Percentiles rank a stretch among this genome's conserved stretches.
Conservation (phyloP, 2,888 invertebrate genomes). For the Malthinus flaveolus region DNA sequence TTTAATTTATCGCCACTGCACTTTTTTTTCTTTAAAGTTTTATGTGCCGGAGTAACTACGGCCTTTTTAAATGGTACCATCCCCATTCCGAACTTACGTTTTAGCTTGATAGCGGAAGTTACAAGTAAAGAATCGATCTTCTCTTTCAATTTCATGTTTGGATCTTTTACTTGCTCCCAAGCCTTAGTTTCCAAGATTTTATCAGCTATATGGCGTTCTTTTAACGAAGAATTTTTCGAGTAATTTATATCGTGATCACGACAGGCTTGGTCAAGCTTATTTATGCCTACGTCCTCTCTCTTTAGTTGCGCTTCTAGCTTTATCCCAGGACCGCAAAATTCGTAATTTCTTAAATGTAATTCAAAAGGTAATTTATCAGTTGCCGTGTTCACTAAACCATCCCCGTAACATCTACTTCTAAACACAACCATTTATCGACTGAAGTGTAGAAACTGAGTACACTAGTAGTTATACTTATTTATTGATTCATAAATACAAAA, state of each 20-base stretch:
- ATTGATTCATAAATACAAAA: too few species aligned
- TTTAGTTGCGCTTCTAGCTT: constrained; percentile 38
- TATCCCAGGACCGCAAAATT: constrained; percentile 35
- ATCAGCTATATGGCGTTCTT: constrained; percentile 45
- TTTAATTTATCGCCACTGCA: background rate
- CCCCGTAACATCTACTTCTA: too few species aligned
- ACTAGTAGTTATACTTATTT: too few species aligned
- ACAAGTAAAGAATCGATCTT: constrained; percentile 41
- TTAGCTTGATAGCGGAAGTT: constrained; percentile 47
- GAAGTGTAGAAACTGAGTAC: too few species aligned
- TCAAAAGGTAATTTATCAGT: too few species aligned
- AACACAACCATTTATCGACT: too few species aligned
- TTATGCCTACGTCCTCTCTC: constrained; percentile 44
- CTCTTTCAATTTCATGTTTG: constrained; percentile 42
- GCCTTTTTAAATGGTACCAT: background rate
- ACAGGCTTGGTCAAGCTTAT: constrained; percentile 42
- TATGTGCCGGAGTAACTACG: background rate
- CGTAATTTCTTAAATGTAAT: background rate
- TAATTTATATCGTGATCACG: constrained; percentile 46
- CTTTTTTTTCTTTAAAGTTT: background rate
- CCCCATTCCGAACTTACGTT: background rate
- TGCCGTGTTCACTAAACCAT: too few species aligned
- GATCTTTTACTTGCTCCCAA: constrained; percentile 38
- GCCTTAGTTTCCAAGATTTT: constrained; percentile 41
- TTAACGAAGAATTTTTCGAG: constrained; percentile 26